A percentile compares a stretch with the other conserved stretches of the same genome.
Evolutionary conservation across 1,140 invertebrate genomes (phyloP).

Genomic region (Paraescarpia echinospica): DNA sequence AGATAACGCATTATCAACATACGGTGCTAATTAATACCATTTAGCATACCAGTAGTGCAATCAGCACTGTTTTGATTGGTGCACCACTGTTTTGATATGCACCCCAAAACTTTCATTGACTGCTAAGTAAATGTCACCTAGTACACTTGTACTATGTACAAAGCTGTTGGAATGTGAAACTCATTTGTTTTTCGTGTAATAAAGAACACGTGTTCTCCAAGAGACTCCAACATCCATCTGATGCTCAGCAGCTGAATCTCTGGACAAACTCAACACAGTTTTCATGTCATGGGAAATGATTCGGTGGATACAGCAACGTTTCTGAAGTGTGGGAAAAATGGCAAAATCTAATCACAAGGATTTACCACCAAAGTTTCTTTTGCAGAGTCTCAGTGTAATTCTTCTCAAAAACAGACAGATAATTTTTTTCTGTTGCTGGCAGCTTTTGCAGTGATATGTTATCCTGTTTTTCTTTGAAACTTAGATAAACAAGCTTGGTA

Average conservation of each 20-base stretch:
- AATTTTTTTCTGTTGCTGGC: not conserved
- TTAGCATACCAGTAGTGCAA: not conserved
- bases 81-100: not conserved
- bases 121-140: not conserved
- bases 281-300: not conserved
- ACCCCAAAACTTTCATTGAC: not conserved
- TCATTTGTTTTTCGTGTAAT: not conserved
- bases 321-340: not conserved
- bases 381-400: not conserved
- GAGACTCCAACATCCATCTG: not conserved
- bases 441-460: not conserved
- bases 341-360: not conserved
- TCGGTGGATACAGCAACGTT: not conserved
- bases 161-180: not conserved
- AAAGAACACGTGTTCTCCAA: not conserved
- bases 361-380: not conserved
- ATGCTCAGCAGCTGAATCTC: not conserved
- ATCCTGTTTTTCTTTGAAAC: not conserved
- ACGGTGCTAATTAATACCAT: not conserved
- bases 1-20: not conserved
- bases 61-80: not conserved
- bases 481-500: not conserved
- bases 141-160: not conserved
- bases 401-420: not conserved
- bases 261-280: not conserved